Percentiles rank a stretch among this genome's conserved stretches.
Conservation (phyloP, 2,113 vertebrate species). For the Cephalopholis sonnerati region DNA sequence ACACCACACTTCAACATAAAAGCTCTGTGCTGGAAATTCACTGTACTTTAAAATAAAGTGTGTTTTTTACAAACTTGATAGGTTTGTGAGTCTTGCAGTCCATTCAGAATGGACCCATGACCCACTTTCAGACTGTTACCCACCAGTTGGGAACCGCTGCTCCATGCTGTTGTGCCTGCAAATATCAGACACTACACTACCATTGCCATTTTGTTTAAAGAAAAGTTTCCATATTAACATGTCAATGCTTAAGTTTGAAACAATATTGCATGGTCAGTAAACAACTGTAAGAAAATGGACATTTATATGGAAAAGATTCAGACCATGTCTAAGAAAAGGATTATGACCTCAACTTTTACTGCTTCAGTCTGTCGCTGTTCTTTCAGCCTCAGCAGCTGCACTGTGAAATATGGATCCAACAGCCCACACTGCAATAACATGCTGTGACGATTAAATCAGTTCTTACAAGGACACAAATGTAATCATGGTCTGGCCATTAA, state of each 20-base stretch:
- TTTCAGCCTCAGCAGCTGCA: not conserved
- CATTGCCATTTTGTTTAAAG: not conserved
- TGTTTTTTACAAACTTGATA: too few species aligned
- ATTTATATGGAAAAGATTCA: not conserved
- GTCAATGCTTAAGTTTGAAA: not conserved
- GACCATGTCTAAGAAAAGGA: not conserved
- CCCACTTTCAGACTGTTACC: too few species aligned
- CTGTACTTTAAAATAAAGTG: too few species aligned
- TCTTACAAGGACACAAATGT: not conserved
- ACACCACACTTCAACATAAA: too few species aligned
- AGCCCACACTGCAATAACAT: too few species aligned
- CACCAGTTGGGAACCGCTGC: too few species aligned
- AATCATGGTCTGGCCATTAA: conserved; percentile 5
- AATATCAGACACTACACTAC: too few species aligned
- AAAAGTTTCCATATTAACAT: not conserved
- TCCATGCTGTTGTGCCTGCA: too few species aligned
- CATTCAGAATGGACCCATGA: too few species aligned
- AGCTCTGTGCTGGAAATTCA: too few species aligned
- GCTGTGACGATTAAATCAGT: not conserved
- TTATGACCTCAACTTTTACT: not conserved
- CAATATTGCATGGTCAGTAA: not conserved
- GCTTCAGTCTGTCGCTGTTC: not conserved
- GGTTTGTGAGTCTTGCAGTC: too few species aligned
- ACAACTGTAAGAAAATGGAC: not conserved
- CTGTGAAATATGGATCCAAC: not conserved